Percentiles rank a stretch among this genome's conserved stretches.
These are phyloP conservation scores for Drosophila sordidapex DNA, from an alignment of 2,888 invertebrate species.

Conservation along the genomic window DNA sequence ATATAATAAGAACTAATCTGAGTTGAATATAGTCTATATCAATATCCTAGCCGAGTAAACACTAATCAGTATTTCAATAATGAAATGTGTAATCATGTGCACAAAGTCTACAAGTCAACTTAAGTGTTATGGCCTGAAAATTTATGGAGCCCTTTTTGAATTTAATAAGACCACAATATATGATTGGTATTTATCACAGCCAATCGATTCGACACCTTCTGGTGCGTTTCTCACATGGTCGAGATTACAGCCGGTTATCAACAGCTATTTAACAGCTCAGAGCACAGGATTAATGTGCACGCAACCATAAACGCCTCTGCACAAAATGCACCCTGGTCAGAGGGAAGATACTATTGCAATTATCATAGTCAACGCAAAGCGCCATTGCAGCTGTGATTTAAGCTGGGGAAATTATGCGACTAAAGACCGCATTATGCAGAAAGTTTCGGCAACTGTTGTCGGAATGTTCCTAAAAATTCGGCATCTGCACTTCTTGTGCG, in stretches of 20 bases:
- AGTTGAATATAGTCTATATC: not conserved
- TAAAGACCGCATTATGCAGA: conserved; percentile 49
- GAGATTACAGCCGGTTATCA: not conserved
- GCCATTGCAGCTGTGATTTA: conserved; percentile 34
- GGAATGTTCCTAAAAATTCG: not conserved
- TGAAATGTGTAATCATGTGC: not conserved
- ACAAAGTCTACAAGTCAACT: not conserved
- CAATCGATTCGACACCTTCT: not conserved
- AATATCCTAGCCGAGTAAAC: not conserved
- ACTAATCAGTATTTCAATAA: too few species aligned
- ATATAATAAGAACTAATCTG: not conserved
- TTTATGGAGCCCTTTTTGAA: not conserved
- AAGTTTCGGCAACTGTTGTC: conserved; percentile 13
- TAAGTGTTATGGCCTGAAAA: not conserved
- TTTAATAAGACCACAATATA: not conserved
- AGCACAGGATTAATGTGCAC: conserved; percentile 6
- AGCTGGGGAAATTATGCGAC: conserved; percentile 32
- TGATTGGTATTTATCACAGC: not conserved
- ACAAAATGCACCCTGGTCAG: not conserved
- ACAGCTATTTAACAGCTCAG: conserved; percentile 2
- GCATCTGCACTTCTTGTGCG: conserved; percentile 2
- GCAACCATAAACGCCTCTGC: not conserved
- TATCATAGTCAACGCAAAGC: not conserved
- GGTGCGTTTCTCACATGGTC: not conserved
- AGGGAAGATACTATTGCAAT: conserved; percentile 8